Base-by-base conservation (phyloP, 2,888 invertebrate species). In the Melanostoma mellinum region DNA sequence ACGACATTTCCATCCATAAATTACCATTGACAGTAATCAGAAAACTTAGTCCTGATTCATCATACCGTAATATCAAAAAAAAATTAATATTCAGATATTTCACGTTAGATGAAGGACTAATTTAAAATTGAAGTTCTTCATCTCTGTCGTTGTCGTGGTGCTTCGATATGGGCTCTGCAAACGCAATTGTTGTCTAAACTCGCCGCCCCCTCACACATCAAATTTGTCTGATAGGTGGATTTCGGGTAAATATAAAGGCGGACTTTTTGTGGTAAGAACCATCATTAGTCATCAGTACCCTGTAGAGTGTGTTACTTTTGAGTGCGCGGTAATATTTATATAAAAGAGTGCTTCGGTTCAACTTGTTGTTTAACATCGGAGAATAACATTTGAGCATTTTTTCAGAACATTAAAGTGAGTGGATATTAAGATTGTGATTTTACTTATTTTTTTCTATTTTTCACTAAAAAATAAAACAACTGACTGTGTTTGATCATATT, bases 1-100 rank as follows among this genome's bases (percentile, higher is more conserved):
- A 20, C 33, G 61, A 73, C 65, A 71, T 48, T 55, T 42, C 55
- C 6, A 2, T 48, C 61, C 84, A 79, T 79, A 78, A 84, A 84
- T 84, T 84, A 84, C 10, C 79, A 84, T 78, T 84, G 84, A 75
- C 84, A 84, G 79, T 84, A 84, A 84, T 84, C 84, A 84, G 74
- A 79, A 84, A 84, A 84, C 84, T 84, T 84, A 75, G 74, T 79
- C 74, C 74, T 71, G 74, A 79, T 84, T 84, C 82, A 74, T 77
- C 75, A 52, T 69, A 36, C 38, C 63, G 50, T 38, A 32, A 30
- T 50, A 38, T 63, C 44, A 55, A 48, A 55, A 48, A 48, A 33
- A 79, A 84, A 84, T 84, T 79, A 84, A 84, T 75, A 79, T 84
- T 75, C 84, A 65, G 44, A 73, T 63, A 65, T 33, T 46, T 55